Base-by-base conservation (phyloP, 2,113 vertebrate species). In the Poeciliopsis occidentalis region DNA sequence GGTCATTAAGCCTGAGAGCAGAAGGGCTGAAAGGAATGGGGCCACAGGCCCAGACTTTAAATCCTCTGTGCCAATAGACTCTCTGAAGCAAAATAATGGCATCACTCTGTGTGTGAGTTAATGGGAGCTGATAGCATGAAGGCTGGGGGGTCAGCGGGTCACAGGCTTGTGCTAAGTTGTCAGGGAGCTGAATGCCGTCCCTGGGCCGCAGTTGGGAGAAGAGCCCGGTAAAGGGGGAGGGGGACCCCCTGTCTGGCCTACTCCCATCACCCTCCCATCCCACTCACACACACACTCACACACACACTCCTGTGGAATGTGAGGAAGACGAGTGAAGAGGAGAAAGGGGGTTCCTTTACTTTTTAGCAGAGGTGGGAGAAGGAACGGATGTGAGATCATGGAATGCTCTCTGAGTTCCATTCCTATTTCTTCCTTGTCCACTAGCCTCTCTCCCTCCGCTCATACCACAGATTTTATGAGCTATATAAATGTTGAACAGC, bases 21-120 rank as follows among this genome's bases (percentile, higher is more conserved):
- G 85, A 92, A 93, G 93, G 93, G 92, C 93, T 92, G 95, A 94
- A 94, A 94, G 93, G 92, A 91, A 93, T 83, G 60, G 51, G 94
- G 93, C 92, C 92, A 87, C 90, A 81, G 87, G 93, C 88, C 91
- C 82, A 88, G 37, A 84, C 92, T 95, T 93, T 93, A 95, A 95
- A 96, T 94, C 94, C 90, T 73, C 90, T 87, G 89, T 79, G 90
- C 95, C 95, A 95, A 78, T 95, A 90, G 95, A 94, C 79, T 91
- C 94, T 95, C 83, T 95, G 94, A 94, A 96, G 95, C 95, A 95
- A 95, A 96, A 95, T 95, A 96, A 96, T 95, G 94, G 95, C 95
- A 95, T 96, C 96, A 95, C 87, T 93, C 92, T 87, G 80, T 30
- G 87, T 93, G 93, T 64, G 88, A 94, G 94, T 94, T 96, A 96